Evolutionary conservation across 2,888 invertebrate genomes (phyloP), one percentile per base, ranked within the genome.

Genomic region (Blastobasis lacticolella): DNA sequence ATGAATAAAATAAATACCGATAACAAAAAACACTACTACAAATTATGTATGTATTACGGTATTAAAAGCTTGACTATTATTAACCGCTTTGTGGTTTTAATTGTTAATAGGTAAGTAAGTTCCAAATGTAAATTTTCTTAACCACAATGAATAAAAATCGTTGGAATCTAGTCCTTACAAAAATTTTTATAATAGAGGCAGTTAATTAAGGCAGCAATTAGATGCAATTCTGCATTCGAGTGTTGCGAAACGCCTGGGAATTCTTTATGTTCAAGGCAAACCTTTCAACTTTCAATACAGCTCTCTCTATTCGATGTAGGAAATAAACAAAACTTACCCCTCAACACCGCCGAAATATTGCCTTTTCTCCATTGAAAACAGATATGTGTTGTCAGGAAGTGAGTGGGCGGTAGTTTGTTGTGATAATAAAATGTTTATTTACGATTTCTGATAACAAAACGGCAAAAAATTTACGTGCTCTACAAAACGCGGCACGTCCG

Each of bases 261-360:
- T 71, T 62, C 57, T 38, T 6, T 2, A 1, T 6, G 4, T 38
- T 71, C 84, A 86, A 86, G 83, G 84, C 69, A 58, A 76, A 58
- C 75, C 78, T 81, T 84, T 83, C 78, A 37, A 47, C 7, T 47
- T 47, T 23, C 23, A 23, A 23, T 23, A 23, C 23, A 23, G 23
- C 71, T 83, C 85, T 85, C 79, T 85, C 78, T 57, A 66, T 57
- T 49, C 54, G 54, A 61, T 55, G 46, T 23, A 23, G 9, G 52
- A 45, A 50, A 47, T 47, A 57, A 51, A 44, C 47, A 50, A 49
- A 49, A 73, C 84, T 75, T 57, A 87, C 87, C 87, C 87, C 69
- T 87, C 87, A 38, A 86, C 78, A 44, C 87, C 87, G 46, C 84
- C 87, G 56, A 85, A 87, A 69, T 74, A 83, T 79, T 66, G 69